Percentiles rank a stretch among this genome's conserved stretches.
phyloP scores from a whole-genome alignment of 2,113 vertebrate genomes.

The Anoura caudifer region DNA sequence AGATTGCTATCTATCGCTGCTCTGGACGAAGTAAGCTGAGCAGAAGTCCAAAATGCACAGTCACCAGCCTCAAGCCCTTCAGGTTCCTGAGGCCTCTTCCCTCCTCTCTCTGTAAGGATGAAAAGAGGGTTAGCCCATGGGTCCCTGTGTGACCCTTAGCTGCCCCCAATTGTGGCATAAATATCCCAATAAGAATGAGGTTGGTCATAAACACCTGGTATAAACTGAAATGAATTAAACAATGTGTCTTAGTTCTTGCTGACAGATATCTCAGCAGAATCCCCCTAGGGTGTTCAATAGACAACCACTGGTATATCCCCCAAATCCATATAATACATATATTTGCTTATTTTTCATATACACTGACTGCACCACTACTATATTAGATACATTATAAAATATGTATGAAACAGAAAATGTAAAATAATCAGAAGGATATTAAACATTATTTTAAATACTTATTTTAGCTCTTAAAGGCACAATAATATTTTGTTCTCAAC shows the following conservation, averaged over 20 bases:
- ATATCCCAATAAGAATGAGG: background rate
- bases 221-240: background rate
- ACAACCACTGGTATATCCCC: background rate
- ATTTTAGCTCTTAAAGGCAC: background rate
- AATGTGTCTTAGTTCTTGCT: background rate
- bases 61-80: background rate
- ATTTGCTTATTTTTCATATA: background rate
- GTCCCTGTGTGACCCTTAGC: background rate
- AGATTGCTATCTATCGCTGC: background rate
- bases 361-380: background rate
- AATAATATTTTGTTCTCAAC: background rate
- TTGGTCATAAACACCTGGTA: background rate
- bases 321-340: background rate
- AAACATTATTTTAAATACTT: conserved; percentile 4
- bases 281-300: background rate
- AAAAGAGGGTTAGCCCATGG: background rate
- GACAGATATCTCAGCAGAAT: background rate
- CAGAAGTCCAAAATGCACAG: background rate
- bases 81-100: background rate
- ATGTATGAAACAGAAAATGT: background rate
- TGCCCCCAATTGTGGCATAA: background rate
- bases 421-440: background rate
- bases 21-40: background rate
- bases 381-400: background rate
- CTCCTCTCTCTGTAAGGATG: background rate